Percentiles rank a stretch among this genome's conserved stretches.
Evolutionary conservation across 2,113 vertebrate species (phyloP).

Genomic region (Calidris pugnax): DNA sequence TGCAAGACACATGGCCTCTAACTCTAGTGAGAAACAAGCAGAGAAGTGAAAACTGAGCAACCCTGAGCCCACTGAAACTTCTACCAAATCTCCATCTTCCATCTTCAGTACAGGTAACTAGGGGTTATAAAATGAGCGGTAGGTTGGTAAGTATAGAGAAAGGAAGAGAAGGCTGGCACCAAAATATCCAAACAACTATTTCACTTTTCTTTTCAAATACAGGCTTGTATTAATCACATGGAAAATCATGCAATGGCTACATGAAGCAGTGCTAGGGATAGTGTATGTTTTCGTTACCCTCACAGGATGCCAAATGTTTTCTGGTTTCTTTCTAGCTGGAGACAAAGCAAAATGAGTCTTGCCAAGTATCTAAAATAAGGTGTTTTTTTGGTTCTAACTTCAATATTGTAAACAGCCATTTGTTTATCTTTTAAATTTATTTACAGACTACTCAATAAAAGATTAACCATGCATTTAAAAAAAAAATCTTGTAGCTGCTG

Average conservation of each 20-base stretch:
- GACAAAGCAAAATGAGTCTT: not conserved
- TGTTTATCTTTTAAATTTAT: not conserved
- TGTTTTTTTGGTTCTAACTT: not conserved
- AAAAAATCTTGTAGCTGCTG: not conserved
- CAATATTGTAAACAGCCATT: not conserved
- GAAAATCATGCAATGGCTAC: not conserved
- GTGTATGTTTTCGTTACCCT: not conserved
- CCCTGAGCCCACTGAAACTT: not conserved
- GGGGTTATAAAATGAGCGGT: not conserved
- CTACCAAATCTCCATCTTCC: not conserved
- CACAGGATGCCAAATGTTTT: not conserved
- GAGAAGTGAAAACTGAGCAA: not conserved
- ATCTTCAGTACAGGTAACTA: not conserved
- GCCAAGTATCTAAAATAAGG: not conserved
- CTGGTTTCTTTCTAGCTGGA: not conserved
- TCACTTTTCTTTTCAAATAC: not conserved
- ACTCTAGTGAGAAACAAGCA: not conserved
- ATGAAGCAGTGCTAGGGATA: not conserved
- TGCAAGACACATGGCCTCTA: not conserved
- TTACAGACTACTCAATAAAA: not conserved
- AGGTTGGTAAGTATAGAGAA: not conserved
- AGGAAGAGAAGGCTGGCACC: not conserved
- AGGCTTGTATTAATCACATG: not conserved
- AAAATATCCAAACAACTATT: not conserved
- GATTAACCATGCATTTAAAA: not conserved